phyloP scores from a whole-genome alignment of 2,888 invertebrate genomes.

The Homarus gammarus region DNA sequence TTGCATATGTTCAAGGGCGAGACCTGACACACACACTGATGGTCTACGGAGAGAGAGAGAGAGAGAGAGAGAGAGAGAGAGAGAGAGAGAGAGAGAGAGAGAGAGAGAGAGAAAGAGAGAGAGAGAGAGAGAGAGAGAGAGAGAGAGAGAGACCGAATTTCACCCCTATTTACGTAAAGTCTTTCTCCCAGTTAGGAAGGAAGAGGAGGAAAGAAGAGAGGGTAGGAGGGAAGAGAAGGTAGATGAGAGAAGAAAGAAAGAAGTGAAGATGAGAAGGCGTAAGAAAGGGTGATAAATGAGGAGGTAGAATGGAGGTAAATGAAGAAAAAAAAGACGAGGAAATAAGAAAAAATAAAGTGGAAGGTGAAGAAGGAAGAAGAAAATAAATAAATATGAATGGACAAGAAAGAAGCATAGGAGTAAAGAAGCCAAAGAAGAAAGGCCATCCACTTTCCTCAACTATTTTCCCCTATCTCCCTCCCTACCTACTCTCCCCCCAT shows the following conservation, averaged over 20 bases:
- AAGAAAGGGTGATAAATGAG: background rate
- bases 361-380: background rate
- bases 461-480: no score
- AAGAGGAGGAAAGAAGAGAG: background rate
- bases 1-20: no score
- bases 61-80: background rate
- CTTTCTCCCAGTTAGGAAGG: no score
- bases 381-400: no score
- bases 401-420: no score
- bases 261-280: background rate
- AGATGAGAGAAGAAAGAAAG: constrained; percentile 20
- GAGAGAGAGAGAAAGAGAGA: background rate
- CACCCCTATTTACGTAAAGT: no score
- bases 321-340: background rate
- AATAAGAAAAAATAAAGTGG: background rate
- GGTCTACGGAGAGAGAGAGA: background rate
- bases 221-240: background rate
- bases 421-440: no score
- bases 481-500: constrained; percentile 7
- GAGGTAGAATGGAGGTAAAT: background rate
- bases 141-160: background rate
- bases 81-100: background rate
- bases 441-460: no score
- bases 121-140: background rate
- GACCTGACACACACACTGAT: no score